Conservation (phyloP, 2,888 invertebrate genomes). For the Unio pictorum region DNA sequence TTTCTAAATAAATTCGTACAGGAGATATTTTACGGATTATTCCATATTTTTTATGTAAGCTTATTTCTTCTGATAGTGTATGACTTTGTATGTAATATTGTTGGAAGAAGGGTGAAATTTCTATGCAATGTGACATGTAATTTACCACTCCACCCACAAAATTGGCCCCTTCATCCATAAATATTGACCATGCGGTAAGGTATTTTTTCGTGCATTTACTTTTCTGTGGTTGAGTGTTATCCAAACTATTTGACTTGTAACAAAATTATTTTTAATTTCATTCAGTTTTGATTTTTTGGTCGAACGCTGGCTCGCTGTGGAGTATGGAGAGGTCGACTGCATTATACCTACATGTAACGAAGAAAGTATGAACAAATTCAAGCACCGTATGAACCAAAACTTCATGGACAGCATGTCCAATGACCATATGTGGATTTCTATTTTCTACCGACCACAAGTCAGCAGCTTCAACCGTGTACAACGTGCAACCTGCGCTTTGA, state of each 20-base stretch:
- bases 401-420: slow-evolving; percentile 57
- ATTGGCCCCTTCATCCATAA: too few relatives aligned
- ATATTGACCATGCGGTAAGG: too few relatives aligned
- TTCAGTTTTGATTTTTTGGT: slow-evolving; percentile 35
- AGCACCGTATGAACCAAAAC: slow-evolving; percentile 13
- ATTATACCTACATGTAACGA: slow-evolving; percentile 1
- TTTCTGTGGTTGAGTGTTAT: background rate
- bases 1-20: too few relatives aligned
- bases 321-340: slow-evolving; percentile 14
- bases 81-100: too few relatives aligned
- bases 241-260: background rate
- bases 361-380: slow-evolving; percentile 7
- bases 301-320: slow-evolving; percentile 37
- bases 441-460: slow-evolving; percentile 69
- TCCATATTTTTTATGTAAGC: too few relatives aligned
- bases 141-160: too few relatives aligned
- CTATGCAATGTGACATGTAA: too few relatives aligned
- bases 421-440: slow-evolving; percentile 72
- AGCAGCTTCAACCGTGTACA: slow-evolving; percentile 69
- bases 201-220: background rate
- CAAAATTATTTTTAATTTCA: background rate
- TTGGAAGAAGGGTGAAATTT: too few relatives aligned
- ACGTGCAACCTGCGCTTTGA: slow-evolving; percentile 66
- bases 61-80: too few relatives aligned
- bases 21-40: too few relatives aligned